These are phyloP conservation scores for Euleptes europaea DNA, from an alignment of 2,113 vertebrate species.

Conservation along the genomic window DNA sequence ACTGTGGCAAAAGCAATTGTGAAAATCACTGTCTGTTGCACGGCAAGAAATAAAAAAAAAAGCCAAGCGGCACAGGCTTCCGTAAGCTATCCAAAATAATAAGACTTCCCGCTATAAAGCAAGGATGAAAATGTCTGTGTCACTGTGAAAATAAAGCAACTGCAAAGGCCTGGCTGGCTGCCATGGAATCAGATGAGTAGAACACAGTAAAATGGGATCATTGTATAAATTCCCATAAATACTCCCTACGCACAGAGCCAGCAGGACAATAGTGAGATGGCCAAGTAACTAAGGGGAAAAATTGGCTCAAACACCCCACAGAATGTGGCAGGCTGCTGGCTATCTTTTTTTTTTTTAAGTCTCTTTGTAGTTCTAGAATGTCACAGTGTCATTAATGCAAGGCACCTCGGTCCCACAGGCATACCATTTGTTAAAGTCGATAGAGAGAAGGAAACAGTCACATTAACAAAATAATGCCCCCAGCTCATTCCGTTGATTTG, in stretches of 20 bases:
- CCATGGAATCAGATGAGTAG: slow-evolving; percentile 64
- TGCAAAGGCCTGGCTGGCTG: slow-evolving; percentile 65
- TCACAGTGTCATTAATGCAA: neutral
- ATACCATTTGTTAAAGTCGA: neutral
- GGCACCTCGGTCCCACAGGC: too few species aligned
- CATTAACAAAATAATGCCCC: neutral
- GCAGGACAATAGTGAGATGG: slow-evolving; percentile 53
- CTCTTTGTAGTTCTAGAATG: neutral
- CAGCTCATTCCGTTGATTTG: neutral
- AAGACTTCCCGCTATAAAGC: slow-evolving; percentile 60
- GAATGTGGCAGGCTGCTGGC: slow-evolving; percentile 33
- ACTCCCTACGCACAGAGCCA: slow-evolving; percentile 57
- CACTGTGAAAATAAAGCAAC: slow-evolving; percentile 61
- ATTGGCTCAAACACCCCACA: slow-evolving; percentile 36
- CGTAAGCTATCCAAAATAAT: slow-evolving; percentile 8
- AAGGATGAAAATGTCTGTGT: slow-evolving; percentile 61
- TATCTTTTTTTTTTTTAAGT: neutral
- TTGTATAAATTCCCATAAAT: slow-evolving; percentile 68
- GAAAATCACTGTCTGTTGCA: slow-evolving; percentile 20
- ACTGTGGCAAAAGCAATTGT: slow-evolving; percentile 18
- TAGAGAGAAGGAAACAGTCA: neutral
- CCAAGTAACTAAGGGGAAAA: slow-evolving; percentile 12
- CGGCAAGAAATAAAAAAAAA: slow-evolving; percentile 12
- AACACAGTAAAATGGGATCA: slow-evolving; percentile 59
- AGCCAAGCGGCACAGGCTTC: slow-evolving; percentile 24